These are phyloP conservation scores for Shargacucullia verbasci DNA, from an alignment of 2,888 invertebrate species.

Conservation along the genomic window DNA sequence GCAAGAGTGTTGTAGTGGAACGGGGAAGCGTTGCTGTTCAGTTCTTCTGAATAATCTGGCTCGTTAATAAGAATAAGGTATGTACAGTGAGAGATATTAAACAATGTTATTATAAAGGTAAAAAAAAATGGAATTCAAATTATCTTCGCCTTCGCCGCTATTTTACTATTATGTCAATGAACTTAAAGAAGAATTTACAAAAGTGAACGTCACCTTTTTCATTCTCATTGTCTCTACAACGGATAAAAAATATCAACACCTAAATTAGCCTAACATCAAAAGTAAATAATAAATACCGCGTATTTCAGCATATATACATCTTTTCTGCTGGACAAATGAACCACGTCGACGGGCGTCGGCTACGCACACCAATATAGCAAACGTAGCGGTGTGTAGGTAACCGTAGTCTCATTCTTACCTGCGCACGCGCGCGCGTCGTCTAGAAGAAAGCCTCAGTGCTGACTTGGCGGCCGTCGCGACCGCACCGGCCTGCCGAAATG, in stretches of 20 bases:
- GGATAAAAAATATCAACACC: neutral
- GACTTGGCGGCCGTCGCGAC: slow-evolving; percentile 85
- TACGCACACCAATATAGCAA: slow-evolving; percentile 60
- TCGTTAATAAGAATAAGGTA: neutral
- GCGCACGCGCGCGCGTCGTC: slow-evolving; percentile 79
- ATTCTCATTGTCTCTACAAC: neutral
- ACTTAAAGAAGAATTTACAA: too few species aligned
- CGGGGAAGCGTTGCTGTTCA: slow-evolving; percentile 41
- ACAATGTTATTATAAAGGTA: too few species aligned
- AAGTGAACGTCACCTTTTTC: neutral
- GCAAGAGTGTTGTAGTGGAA: slow-evolving; percentile 25
- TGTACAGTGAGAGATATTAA: too few species aligned
- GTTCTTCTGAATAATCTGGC: neutral
- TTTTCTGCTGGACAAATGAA: slow-evolving; percentile 43
- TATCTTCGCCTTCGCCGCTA: too few species aligned
- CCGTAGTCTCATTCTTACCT: slow-evolving; percentile 80
- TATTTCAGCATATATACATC: slow-evolving; percentile 20
- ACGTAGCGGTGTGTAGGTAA: slow-evolving; percentile 66
- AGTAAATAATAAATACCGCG: slow-evolving; percentile 23
- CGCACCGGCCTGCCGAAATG: slow-evolving; percentile 85
- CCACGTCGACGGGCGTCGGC: slow-evolving; percentile 52
- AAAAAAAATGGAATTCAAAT: too few species aligned
- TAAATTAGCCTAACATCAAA: slow-evolving; percentile 27
- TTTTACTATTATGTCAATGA: too few species aligned
- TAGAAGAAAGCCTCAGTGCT: slow-evolving; percentile 86